Evolutionary conservation across 2,888 invertebrate species (phyloP).

Genomic region (Rotaria macrura): DNA sequence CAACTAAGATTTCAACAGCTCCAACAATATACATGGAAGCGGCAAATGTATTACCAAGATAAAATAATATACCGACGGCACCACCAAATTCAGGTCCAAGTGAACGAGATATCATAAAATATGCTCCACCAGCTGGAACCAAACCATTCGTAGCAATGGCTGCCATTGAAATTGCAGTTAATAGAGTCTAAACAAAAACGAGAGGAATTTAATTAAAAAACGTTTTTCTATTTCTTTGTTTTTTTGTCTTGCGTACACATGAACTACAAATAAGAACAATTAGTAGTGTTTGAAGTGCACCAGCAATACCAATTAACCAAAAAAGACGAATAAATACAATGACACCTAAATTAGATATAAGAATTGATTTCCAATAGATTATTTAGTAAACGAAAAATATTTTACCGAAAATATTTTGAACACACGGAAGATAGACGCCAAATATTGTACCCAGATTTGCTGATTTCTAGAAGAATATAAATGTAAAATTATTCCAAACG

Average conservation of each 20-base stretch:
- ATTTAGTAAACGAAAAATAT: background rate
- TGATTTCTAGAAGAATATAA: background rate
- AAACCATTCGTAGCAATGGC: constrained; percentile 99
- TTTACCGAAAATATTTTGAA: constrained; percentile 82
- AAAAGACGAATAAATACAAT: constrained; percentile 96
- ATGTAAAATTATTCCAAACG: too few relatives aligned
- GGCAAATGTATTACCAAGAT: constrained; percentile 91
- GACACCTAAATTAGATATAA: constrained; percentile 61
- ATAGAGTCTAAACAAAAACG: constrained; percentile 41
- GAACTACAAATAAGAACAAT: constrained; percentile 34
- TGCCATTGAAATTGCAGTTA: constrained; percentile 82
- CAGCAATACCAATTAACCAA: constrained; percentile 97
- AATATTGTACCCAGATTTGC: constrained; percentile 94
- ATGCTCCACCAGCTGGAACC: constrained; percentile 86
- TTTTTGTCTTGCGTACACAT: constrained; percentile 55
- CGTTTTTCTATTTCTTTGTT: too few relatives aligned
- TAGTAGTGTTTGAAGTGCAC: constrained; percentile 63
- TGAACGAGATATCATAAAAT: constrained; percentile 93
- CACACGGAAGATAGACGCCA: constrained; percentile 93
- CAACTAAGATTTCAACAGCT: constrained; percentile 82
- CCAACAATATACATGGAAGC: constrained; percentile 99
- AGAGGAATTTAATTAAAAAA: background rate
- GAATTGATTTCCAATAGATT: background rate
- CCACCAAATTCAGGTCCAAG: constrained; percentile 95
- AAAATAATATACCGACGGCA: constrained; percentile 95